phyloP scores from a whole-genome alignment of 2,797 vertebrate species.

The Microctenopoma stevenorrisi region DNA sequence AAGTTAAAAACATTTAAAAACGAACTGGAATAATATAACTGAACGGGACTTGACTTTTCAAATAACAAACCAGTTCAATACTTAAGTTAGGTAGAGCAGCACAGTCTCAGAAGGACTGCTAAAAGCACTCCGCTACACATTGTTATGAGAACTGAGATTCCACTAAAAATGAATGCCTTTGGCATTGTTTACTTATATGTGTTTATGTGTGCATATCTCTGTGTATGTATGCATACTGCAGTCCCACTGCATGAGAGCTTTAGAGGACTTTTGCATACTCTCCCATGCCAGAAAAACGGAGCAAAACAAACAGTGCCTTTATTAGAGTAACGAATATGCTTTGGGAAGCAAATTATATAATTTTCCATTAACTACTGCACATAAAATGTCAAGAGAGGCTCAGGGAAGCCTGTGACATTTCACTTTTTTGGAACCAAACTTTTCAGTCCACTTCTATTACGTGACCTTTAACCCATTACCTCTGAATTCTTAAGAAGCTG shows the following conservation, averaged over 20 bases:
- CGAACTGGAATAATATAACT: neutral
- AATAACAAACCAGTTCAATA: conserved; percentile 14
- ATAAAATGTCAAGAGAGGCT: conserved; percentile 67
- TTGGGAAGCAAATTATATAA: conserved; percentile 64
- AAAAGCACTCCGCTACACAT: conserved; percentile 38
- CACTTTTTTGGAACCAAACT: conserved; percentile 62
- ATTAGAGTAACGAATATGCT: conserved; percentile 75
- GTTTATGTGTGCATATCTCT: conserved; percentile 25
- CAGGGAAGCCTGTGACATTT: conserved; percentile 79
- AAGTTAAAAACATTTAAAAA: conserved; percentile 40
- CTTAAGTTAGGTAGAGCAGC: neutral
- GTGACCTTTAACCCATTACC: conserved; percentile 41
- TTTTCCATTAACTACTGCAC: conserved; percentile 67
- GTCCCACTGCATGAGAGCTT: conserved; percentile 40
- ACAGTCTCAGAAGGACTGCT: conserved; percentile 39
- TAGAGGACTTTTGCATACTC: conserved; percentile 39
- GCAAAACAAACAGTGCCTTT: conserved; percentile 76
- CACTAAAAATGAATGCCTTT: conserved; percentile 60
- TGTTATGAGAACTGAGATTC: conserved; percentile 63
- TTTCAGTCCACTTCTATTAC: conserved; percentile 16
- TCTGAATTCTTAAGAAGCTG: conserved; percentile 28
- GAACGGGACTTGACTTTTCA: conserved; percentile 8
- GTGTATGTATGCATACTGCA: conserved; percentile 41
- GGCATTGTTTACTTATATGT: conserved; percentile 41
- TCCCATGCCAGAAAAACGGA: conserved; percentile 55